Conservation (phyloP, 2,797 vertebrate genomes). For the Carduelis carduelis region DNA sequence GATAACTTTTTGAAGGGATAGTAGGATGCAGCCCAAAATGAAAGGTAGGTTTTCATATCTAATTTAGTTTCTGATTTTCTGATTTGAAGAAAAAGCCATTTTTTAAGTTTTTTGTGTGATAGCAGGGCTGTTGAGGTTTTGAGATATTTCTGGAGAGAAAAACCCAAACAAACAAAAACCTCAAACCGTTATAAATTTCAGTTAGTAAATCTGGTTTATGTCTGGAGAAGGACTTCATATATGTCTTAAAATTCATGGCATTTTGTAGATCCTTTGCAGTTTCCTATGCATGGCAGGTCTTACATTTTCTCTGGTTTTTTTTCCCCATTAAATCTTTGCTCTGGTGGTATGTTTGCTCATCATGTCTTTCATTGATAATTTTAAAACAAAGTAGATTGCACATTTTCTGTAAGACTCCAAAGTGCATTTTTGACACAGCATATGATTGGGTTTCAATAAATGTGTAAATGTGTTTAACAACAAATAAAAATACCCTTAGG, state of each 20-base stretch:
- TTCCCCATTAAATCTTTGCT: neutral
- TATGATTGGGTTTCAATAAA: neutral
- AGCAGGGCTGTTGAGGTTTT: neutral
- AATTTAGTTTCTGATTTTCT: neutral
- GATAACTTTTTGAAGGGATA: neutral
- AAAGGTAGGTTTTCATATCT: neutral
- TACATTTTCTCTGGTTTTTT: neutral
- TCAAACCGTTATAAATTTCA: neutral
- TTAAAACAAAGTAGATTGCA: neutral
- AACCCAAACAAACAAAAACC: neutral
- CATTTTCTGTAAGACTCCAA: neutral
- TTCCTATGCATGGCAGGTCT: neutral
- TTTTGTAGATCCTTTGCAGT: neutral
- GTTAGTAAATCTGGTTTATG: neutral
- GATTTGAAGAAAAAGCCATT: neutral
- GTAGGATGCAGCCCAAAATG: neutral
- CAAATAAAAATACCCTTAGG: neutral
- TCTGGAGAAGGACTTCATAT: neutral
- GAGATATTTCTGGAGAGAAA: neutral
- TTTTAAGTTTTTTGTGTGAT: neutral
- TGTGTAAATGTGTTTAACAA: neutral
- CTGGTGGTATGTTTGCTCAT: neutral
- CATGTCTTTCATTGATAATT: accelerated
- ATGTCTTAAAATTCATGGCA: neutral
- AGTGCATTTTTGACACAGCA: neutral